Evolutionary conservation across 2,797 vertebrate genomes (phyloP), one percentile per base, ranked within the genome.

Genomic region (Chromis chromis): DNA sequence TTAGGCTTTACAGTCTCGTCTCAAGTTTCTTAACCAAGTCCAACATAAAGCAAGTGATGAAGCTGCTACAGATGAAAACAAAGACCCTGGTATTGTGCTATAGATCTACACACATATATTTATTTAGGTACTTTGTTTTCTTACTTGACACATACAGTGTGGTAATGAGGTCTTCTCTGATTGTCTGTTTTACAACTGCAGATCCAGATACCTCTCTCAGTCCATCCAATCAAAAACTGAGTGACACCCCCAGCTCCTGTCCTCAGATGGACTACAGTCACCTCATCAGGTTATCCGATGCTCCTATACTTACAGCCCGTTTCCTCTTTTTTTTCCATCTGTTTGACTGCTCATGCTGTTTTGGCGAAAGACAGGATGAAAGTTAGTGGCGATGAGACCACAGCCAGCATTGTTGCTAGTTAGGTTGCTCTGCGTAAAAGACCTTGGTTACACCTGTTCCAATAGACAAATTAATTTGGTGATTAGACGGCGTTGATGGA

Each of bases 1-100:
- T 72, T 82, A 97, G 97, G 96, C 97, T 84, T 81, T 89, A 65
- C 93, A 97, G 86, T 94, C 95, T 62, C 96, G 95, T 42, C 33
- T 94, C 52, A 91, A 65, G 46, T 98, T 94, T 89, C 90, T 96
- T 49, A 92, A 89, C 59, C 88, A 88, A 59, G 70, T 78, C 61
- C 33, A 89, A 56, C 74, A 28, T 44, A 89, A 82, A 86, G 16
- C 19, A 13, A 24, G 64, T 2, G 72, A 74, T 5, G 82, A 90
- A 9, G 17, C n/a, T 3, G 0, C 1, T 13, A 7, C 52, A 65
- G 68, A 52, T 42, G 24, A 81, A 61, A 83, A 44, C 65, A 74
- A 2, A 71, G 90, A 93, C n/a, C 21, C 60, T 11, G 83, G 86
- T 91, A 90, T 1, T 19, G 9, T 36, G 33, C 16, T 56, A 10